Evolutionary conservation across 2,888 invertebrate genomes (phyloP), one percentile per base, ranked within the genome.

Genomic region (Apamea monoglypha): DNA sequence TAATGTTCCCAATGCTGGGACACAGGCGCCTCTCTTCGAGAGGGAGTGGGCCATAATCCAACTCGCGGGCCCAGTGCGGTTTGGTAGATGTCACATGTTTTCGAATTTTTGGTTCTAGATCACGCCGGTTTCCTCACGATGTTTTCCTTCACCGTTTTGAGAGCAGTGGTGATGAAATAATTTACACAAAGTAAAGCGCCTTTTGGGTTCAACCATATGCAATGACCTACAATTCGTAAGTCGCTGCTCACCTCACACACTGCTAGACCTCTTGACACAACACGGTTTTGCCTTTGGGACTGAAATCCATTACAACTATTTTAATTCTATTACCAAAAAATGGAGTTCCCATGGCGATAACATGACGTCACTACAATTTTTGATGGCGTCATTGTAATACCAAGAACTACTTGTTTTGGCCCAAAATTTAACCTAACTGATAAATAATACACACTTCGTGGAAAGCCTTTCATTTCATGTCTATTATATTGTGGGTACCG

Each of bases 371-470:
- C 68, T 14, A 44, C 1, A 50, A 5, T 64, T 74, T 70, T 64
- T 44, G n/a, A 56, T 87, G 76, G 32, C 70, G 85, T 81, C 76
- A 81, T 68, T 71, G 71, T 56, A 36, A 8, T 63, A 59, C 63
- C 64, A 40, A 76, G 53, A 80, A 80, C 40, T 75, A 56, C 10
- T 50, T 74, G 47, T 29, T 47, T 21, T 74, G 10, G 1, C 56
- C 61, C 50, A 63, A 80, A 87, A 67, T 68, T 74, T 53, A 2
- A 16, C 29, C 50, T 70, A 76, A 70, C 74, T 74, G 75, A 85
- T 74, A 76, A 87, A 86, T 82, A 74, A 74, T 79, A 66, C 59
- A 71, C 25, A 59, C 66, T 85, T 82, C 76, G 69, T 80, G 74
- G 78, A 86, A 86, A 79, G n/a, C 44, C 67, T 82, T 80, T 74